phyloP scores from a whole-genome alignment of 1,140 invertebrate species.

The Helicoverpa zea region DNA sequence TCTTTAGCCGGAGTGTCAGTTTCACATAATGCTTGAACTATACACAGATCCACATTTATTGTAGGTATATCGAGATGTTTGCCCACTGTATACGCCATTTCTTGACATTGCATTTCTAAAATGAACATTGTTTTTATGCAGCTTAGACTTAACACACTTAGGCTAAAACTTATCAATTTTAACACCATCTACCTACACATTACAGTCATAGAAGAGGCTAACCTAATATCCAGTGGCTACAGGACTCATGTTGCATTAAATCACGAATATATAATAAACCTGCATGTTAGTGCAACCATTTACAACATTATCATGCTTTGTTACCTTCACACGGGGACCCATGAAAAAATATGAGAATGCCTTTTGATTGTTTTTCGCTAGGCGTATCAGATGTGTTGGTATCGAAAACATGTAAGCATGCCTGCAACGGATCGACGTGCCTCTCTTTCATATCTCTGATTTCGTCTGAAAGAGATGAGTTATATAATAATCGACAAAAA shows the following conservation, averaged over 20 bases:
- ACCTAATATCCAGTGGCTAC: no score
- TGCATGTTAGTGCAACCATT: background rate
- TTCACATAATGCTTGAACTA: slow-evolving; percentile 75
- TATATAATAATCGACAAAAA: background rate
- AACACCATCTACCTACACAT: no score
- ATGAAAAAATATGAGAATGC: slow-evolving; percentile 76
- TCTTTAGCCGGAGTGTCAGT: slow-evolving; percentile 65
- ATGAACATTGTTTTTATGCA: background rate
- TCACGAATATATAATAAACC: no score
- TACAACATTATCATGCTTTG: background rate
- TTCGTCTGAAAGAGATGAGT: slow-evolving; percentile 66
- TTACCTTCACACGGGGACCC: slow-evolving; percentile 79
- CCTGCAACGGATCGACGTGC: slow-evolving; percentile 71
- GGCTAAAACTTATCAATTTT: no score
- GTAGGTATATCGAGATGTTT: slow-evolving; percentile 70
- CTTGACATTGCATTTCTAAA: slow-evolving; percentile 75
- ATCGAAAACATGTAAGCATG: slow-evolving; percentile 68
- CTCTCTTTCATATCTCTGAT: slow-evolving; percentile 71
- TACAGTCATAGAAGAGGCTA: background rate
- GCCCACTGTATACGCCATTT: slow-evolving; percentile 76
- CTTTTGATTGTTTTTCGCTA: slow-evolving; percentile 66
- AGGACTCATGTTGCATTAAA: no score
- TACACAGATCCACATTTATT: slow-evolving; percentile 72
- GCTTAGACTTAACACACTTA: no score
- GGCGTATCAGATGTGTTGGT: slow-evolving; percentile 27